These are phyloP conservation scores for Paragorgia papillata DNA, from an alignment of 92 coral and sea anemone genomes.

Conservation along the genomic window DNA sequence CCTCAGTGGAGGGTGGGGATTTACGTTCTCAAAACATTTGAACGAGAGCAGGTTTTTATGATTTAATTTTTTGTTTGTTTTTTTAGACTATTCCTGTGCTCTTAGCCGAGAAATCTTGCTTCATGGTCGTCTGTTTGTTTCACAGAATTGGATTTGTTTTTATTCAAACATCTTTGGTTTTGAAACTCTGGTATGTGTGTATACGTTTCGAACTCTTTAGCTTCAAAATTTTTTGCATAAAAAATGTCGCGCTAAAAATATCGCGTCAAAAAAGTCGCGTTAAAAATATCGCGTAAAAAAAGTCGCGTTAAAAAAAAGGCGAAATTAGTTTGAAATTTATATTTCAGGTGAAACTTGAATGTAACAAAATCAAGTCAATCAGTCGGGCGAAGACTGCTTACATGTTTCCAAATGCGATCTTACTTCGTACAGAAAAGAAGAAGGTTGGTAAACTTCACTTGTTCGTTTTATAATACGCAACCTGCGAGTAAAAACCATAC, in stretches of 20 bases:
- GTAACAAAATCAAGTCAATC: conserved; percentile 78
- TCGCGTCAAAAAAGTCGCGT: too few species aligned
- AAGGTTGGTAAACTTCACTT: conserved; percentile 77
- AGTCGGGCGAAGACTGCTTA: conserved; percentile 93
- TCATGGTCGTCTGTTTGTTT: conserved; percentile 88
- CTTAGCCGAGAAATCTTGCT: conserved; percentile 94
- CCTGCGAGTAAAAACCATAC: too few species aligned
- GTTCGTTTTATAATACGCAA: too few species aligned
- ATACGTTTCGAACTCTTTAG: background rate
- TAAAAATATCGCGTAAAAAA: too few species aligned
- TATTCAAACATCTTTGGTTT: conserved; percentile 99
- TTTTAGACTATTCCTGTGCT: conserved; percentile 94
- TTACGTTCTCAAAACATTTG: too few species aligned
- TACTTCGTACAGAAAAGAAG: conserved; percentile 81
- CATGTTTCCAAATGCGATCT: conserved; percentile 95
- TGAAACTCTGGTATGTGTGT: conserved; percentile 85
- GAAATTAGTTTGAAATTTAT: background rate
- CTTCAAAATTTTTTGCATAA: background rate
- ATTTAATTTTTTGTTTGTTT: background rate
- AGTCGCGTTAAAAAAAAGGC: too few species aligned
- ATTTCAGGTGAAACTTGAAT: conserved; percentile 85
- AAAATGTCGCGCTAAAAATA: too few species aligned
- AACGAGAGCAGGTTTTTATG: too few species aligned
- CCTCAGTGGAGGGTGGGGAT: too few species aligned
- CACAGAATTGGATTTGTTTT: conserved; percentile 96